Conservation (phyloP, 1,140 invertebrate species). For the Chrysopa pallens region DNA sequence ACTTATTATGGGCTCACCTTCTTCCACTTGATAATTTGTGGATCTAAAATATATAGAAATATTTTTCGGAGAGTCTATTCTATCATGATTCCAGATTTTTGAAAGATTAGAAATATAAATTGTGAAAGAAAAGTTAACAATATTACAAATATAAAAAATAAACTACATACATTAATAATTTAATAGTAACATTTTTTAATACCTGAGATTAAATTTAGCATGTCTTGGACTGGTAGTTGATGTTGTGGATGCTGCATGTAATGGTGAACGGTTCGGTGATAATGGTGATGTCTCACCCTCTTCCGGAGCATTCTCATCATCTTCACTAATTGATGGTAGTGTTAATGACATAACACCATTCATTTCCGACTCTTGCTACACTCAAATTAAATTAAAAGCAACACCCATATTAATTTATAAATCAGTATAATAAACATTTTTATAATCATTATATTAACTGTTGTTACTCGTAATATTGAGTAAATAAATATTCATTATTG, state of each 20-base stretch:
- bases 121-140: too few species aligned
- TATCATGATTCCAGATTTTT: too few species aligned
- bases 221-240: conserved; percentile 37
- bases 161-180: too few species aligned
- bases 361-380: conserved; percentile 53
- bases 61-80: too few species aligned
- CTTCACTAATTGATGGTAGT: conserved; percentile 78
- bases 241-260: conserved; percentile 24
- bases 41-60: too few species aligned
- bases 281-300: conserved; percentile 45
- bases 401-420: neutral
- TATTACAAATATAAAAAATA: too few species aligned
- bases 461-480: neutral
- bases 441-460: neutral
- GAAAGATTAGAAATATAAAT: too few species aligned
- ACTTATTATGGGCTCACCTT: too few species aligned
- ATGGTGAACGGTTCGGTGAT: conserved; percentile 37
- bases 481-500: too few species aligned
- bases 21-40: too few species aligned
- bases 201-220: conserved; percentile 42
- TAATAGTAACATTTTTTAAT: conserved; percentile 10
- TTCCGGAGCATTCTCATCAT: conserved; percentile 68
- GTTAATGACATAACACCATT: conserved; percentile 65
- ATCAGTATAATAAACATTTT: neutral
- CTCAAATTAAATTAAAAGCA: neutral